Percentiles rank a stretch among this genome's conserved stretches.
Conservation (phyloP, 2,113 vertebrate species). For the Anhinga anhinga region DNA sequence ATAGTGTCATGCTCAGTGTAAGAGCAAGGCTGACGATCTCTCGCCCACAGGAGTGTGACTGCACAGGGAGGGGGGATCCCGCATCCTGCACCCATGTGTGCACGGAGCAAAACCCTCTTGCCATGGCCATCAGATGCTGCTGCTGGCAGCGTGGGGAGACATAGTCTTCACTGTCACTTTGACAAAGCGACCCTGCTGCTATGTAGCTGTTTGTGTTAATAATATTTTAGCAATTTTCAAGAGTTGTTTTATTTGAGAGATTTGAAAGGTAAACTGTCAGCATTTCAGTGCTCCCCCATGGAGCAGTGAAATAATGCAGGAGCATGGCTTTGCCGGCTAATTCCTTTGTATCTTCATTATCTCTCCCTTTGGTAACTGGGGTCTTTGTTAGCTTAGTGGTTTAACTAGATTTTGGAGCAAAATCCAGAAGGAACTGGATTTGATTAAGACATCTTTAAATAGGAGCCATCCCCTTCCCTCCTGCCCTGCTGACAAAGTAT, state of each 20-base stretch:
- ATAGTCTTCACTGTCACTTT: neutral
- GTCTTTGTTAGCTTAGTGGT: neutral
- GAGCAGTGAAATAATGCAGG: neutral
- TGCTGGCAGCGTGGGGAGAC: neutral
- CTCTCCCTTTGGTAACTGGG: neutral
- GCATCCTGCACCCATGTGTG: fast-evolving
- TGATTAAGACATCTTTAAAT: neutral
- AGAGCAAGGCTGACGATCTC: neutral
- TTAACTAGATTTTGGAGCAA: neutral
- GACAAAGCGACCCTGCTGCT: conserved; percentile 11
- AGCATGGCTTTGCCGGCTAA: neutral
- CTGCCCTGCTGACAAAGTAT: neutral
- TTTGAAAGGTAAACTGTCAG: neutral
- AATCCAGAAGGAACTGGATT: neutral
- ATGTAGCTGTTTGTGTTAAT: neutral
- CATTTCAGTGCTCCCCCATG: neutral
- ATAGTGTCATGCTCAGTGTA: fast-evolving
- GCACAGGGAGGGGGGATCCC: fast-evolving
- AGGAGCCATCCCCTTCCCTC: neutral
- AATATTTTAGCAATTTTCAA: neutral
- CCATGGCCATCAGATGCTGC: fast-evolving
- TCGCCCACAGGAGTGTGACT: fast-evolving
- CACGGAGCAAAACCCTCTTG: fast-evolving
- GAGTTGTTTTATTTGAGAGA: neutral
- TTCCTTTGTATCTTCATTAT: neutral